Evolutionary conservation across 2,797 vertebrate genomes (phyloP), one percentile per base, ranked within the genome.

Genomic region (Premnoplex brunnescens): DNA sequence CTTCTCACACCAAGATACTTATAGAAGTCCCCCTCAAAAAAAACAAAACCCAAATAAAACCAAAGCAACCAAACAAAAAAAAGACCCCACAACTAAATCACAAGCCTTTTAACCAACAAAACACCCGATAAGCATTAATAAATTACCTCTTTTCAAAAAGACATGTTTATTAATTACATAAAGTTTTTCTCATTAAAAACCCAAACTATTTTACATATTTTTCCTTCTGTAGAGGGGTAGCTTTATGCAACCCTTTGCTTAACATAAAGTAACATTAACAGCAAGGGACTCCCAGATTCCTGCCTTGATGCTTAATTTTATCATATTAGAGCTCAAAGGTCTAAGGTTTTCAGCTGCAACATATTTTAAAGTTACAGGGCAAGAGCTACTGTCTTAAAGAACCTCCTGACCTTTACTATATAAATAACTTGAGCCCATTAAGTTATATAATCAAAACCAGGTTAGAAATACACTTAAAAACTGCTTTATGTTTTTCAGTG

Each of bases 151-250:
- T 55, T 75, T 44, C 18, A 13, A 32, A 55, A 73, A 41, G 7
- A 34, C 3, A 22, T 0, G 0, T 39, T 89, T 6, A 49, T n/a
- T 68, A 9, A 71, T n/a, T 84, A 26, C n/a, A 56, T 13, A 66
- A 3, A 14, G 13, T 32, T 26, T 74, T 71, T 37, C 14, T 48
- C 48, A 48, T 27, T 17, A 37, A 68, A 91, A 72, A 3, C 0
- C 0, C 10, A 16, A 75, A 19, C 7, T 14, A 21, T 48, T 87
- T 49, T 15, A 88, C 15, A 6, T 24, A 5, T 3, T 62, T 48
- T 52, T n/a, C 16, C 26, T 52, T 6, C 21, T 51, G 4, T 14
- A 59, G 39, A 54, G 15, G 9, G 9, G 9, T 9, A 76, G 21
- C 9, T 60, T 23, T 32, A 39, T 11, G 71, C 10, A 64, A 54